Evolutionary conservation across 2,797 vertebrate species (phyloP).

Genomic region (Lacerta viridis): DNA sequence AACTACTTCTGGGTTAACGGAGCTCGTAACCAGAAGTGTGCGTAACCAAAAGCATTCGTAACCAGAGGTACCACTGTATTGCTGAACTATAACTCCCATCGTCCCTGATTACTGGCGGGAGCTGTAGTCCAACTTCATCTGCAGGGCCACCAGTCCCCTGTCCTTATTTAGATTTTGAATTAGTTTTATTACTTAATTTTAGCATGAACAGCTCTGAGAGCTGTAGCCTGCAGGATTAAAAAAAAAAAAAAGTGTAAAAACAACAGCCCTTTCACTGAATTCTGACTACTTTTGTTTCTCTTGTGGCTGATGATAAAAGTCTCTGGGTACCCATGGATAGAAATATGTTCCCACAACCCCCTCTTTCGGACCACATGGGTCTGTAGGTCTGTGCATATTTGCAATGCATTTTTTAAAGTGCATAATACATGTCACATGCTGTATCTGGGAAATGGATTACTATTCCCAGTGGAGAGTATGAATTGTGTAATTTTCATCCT

Average conservation of each 20-base stretch:
- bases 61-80: too few species aligned
- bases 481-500: constrained; percentile 60
- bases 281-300: constrained; percentile 30
- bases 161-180: not conserved
- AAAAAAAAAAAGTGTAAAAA: not conserved
- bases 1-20: too few species aligned
- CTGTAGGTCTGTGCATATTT: not conserved
- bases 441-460: constrained; percentile 61
- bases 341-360: constrained; percentile 49
- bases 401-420: constrained; percentile 48
- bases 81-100: too few species aligned
- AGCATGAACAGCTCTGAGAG: not conserved
- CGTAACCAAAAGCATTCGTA: too few species aligned
- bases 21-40: too few species aligned
- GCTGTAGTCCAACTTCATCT: too few species aligned
- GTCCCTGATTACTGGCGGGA: too few species aligned
- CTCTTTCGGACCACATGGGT: constrained; percentile 37
- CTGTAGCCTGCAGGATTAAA: not conserved
- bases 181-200: not conserved
- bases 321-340: constrained; percentile 26
- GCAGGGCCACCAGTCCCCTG: too few species aligned
- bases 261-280: not conserved
- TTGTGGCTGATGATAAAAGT: constrained; percentile 29
- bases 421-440: constrained; percentile 52
- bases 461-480: constrained; percentile 61